A percentile compares a stretch with the other conserved stretches of the same genome.
Evolutionary conservation across 2,113 vertebrate genomes (phyloP).

Genomic region (Arenaria interpres): DNA sequence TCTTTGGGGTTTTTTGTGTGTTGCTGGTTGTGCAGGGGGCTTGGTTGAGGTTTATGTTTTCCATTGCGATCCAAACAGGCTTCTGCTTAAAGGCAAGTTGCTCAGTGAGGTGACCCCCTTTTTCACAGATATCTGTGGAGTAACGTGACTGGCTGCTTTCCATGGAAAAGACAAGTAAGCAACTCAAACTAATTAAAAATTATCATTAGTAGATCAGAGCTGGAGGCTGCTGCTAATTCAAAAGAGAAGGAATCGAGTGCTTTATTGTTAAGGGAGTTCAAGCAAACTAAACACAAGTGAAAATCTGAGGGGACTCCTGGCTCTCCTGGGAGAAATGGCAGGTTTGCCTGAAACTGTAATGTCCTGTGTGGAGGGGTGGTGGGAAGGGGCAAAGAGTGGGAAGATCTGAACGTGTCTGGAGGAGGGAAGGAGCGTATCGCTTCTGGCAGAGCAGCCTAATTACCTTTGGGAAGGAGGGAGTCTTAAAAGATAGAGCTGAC

Average conservation of each 20-base stretch:
- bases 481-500: not conserved
- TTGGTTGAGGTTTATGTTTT: not conserved
- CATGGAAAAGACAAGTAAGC: not conserved
- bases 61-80: not conserved
- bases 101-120: not conserved
- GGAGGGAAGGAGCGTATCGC: not conserved
- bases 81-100: not conserved
- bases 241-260: not conserved
- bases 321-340: not conserved
- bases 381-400: not conserved
- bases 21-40: not conserved
- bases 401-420: no score
- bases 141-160: not conserved
- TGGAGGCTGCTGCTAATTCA: not conserved
- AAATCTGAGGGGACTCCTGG: not conserved
- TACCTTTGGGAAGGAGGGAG: not conserved
- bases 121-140: not conserved
- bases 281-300: not conserved
- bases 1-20: not conserved
- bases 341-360: not conserved
- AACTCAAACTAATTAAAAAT: constrained; percentile 15
- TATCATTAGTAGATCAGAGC: not conserved
- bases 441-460: constrained; percentile 1
- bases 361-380: not conserved
- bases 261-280: not conserved